These are phyloP conservation scores for Maniola jurtina DNA, from an alignment of 1,140 invertebrate species.

Conservation along the genomic window DNA sequence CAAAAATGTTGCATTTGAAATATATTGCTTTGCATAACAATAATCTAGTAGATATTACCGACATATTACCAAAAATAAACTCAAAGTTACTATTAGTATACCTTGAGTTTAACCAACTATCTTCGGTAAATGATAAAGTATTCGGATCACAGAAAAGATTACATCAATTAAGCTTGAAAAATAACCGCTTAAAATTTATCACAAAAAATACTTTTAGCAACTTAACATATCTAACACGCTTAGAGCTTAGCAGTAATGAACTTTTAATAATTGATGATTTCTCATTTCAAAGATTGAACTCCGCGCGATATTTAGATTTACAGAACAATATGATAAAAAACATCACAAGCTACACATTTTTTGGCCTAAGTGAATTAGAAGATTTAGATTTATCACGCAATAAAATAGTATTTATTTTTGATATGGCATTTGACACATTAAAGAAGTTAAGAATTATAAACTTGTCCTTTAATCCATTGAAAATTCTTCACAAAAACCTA, in stretches of 20 bases:
- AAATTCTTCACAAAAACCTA: conserved; percentile 80
- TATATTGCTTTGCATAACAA: conserved; percentile 64
- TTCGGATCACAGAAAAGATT: conserved; percentile 56
- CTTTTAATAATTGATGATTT: conserved; percentile 68
- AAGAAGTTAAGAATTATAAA: conserved; percentile 83
- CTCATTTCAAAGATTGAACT: conserved; percentile 61
- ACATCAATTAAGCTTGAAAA: conserved; percentile 57
- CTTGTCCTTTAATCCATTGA: conserved; percentile 83
- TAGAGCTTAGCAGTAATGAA: conserved; percentile 62
- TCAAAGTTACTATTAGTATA: conserved; percentile 57
- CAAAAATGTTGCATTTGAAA: conserved; percentile 54
- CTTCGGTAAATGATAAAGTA: conserved; percentile 52
- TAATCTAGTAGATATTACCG: conserved; percentile 57
- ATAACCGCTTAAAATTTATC: conserved; percentile 64
- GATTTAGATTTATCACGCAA: conserved; percentile 84
- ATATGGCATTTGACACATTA: conserved; percentile 82
- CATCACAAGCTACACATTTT: conserved; percentile 79
- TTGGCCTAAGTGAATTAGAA: conserved; percentile 84
- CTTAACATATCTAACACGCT: conserved; percentile 53
- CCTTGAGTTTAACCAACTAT: conserved; percentile 58
- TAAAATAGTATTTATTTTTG: conserved; percentile 81
- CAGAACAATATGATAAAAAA: conserved; percentile 73
- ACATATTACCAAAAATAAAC: conserved; percentile 58
- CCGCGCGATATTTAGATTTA: conserved; percentile 63
- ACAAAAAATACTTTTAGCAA: conserved; percentile 61